Percentiles rank a stretch among this genome's conserved stretches.
These are phyloP conservation scores for Lepidotrigona ventralis DNA, from an alignment of 1,140 invertebrate genomes.

Conservation along the genomic window DNA sequence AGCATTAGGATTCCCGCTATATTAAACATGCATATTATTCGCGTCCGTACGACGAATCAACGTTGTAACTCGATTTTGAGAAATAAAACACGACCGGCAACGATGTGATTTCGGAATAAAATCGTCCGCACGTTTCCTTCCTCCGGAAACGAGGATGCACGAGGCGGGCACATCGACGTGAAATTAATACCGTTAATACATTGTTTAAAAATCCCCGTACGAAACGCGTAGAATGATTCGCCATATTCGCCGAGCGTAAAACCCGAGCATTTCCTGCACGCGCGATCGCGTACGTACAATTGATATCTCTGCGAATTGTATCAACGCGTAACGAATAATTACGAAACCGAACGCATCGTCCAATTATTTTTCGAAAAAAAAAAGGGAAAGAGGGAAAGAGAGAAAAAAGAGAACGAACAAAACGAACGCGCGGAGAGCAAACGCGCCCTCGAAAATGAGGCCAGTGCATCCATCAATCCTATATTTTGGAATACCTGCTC, in stretches of 20 bases:
- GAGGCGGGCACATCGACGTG: background rate
- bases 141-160: background rate
- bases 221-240: background rate
- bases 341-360: background rate
- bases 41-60: too few species aligned
- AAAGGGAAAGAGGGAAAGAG: background rate
- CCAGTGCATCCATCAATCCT: background rate
- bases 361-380: constrained; percentile 1
- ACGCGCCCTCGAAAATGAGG: background rate
- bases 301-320: background rate
- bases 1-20: background rate
- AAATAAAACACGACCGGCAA: background rate
- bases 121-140: background rate
- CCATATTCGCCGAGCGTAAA: background rate
- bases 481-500: background rate
- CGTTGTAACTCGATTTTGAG: background rate
- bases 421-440: background rate
- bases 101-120: background rate
- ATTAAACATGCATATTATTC: too few species aligned
- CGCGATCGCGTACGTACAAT: background rate
- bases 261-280: background rate
- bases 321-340: background rate
- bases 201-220: background rate
- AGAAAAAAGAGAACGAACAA: background rate
- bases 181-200: background rate